Base-by-base conservation (phyloP, 2,888 invertebrate genomes). In the Gisinianus flammeolus region DNA sequence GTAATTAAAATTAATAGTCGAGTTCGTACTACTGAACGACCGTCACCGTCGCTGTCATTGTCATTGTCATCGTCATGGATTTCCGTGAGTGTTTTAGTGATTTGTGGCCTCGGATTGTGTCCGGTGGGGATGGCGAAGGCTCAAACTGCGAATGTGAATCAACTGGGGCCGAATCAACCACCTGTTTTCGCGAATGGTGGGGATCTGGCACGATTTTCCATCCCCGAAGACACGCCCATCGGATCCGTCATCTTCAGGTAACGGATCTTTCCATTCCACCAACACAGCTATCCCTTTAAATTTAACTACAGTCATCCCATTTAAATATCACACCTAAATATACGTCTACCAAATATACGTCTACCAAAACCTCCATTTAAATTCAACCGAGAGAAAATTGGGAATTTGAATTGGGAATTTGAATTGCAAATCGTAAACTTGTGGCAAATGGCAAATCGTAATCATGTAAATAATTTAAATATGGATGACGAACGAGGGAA, bases 101-200 rank as follows among this genome's bases (percentile, higher is more conserved):
- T 12, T 8, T 35, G 35, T 35, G 12, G 5, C 5, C 35, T 35
- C 12, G 12, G 12, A n/a, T n/a, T n/a, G n/a, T 54, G 16, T 54
- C 44, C 16, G 4, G n/a, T 56, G 19, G 8, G 22, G 24, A 26
- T 24, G 6, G 19, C 30, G 5, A 22, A 8, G 3, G 73, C 73
- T 62, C 73, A n/a, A n/a, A n/a, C n/a, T n/a, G n/a, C n/a, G n/a
- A n/a, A n/a, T n/a, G n/a, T n/a, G n/a, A n/a, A n/a, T n/a, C n/a
- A 73, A 64, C 58, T 58, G 12, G 31, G 72, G 26, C 58, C 58
- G 3, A 93, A 93, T 89, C 89, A 91, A 77, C 91, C 91, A 0
- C 93, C 94, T 0, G 91, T 92, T 85, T 94, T 94, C 86, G 87
- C 92, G 30, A 90, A 92, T 28, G 92, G 92, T 82, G 93, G 94